phyloP scores from a whole-genome alignment of 2,797 vertebrate species.

The Hoplostethus atlanticus region DNA sequence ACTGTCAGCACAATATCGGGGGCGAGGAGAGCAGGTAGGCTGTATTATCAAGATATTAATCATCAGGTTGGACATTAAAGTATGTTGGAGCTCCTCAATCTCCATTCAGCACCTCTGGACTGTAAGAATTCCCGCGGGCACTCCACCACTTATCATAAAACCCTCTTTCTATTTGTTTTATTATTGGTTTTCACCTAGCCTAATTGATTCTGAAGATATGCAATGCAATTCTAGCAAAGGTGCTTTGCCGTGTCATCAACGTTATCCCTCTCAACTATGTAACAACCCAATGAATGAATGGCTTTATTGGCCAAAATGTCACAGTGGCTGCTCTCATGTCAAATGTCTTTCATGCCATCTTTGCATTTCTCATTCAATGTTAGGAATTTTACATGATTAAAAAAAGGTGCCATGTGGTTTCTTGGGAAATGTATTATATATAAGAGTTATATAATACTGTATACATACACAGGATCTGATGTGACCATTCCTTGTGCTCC shows the following conservation, averaged over 20 bases:
- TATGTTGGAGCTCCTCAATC: conserved; percentile 47
- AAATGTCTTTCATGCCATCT: conserved; percentile 25
- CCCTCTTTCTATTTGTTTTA: conserved; percentile 55
- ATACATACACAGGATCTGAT: no score
- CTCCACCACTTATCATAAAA: conserved; percentile 44
- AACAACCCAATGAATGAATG: conserved; percentile 43
- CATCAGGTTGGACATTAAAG: conserved; percentile 71
- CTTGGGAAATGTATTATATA: no score
- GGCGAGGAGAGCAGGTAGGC: conserved; percentile 57
- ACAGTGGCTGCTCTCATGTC: conserved; percentile 25
- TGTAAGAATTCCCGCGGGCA: conserved; percentile 37
- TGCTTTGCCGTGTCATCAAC: conserved; percentile 50
- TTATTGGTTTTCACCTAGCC: conserved; percentile 59
- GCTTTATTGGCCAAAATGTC: conserved; percentile 22
- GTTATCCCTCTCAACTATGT: conserved; percentile 56
- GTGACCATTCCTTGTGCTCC: background rate
- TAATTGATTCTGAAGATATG: conserved; percentile 65
- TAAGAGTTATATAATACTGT: no score
- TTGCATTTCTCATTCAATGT: conserved; percentile 11
- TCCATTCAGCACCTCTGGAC: conserved; percentile 43
- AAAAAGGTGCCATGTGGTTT: no score
- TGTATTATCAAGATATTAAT: conserved; percentile 77
- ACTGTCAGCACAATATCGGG: conserved; percentile 72
- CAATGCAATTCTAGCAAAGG: conserved; percentile 55
- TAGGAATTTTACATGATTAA: background rate